Conservation (phyloP, 2,797 vertebrate species). For the Nannoperca australis region DNA sequence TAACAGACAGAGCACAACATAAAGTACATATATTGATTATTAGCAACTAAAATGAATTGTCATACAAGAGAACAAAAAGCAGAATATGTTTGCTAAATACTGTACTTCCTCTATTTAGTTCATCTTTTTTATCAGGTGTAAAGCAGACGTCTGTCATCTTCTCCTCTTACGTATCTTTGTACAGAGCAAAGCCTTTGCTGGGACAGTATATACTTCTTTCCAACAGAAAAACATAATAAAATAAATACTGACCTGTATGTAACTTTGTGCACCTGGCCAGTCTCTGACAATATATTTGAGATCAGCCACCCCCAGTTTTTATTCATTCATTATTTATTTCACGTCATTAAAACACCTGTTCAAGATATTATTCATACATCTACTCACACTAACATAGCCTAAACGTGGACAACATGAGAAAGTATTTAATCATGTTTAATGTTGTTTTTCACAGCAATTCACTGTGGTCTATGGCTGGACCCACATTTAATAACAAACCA, state of each 20-base stretch:
- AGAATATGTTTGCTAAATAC: not conserved
- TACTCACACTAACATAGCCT: no score
- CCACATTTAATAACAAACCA: no score
- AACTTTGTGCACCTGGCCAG: no score
- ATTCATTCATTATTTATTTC: no score
- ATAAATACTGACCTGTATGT: not conserved
- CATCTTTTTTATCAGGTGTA: slow-evolving; percentile 7
- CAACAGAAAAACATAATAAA: not conserved
- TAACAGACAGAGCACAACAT: not conserved
- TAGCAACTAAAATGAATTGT: not conserved
- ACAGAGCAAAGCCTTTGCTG: not conserved
- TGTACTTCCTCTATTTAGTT: slow-evolving; percentile 15
- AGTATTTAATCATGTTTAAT: no score
- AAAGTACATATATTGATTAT: not conserved
- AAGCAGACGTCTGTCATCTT: not conserved
- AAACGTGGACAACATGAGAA: no score
- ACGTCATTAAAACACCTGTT: no score
- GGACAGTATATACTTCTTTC: not conserved
- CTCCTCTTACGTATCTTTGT: not conserved
- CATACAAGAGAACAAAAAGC: not conserved
- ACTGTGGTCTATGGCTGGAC: no score
- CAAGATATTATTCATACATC: no score
- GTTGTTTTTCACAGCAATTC: no score
- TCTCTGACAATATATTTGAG: no score
- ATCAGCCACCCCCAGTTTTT: no score